Base-by-base conservation (phyloP, 1,140 invertebrate genomes). In the Phymastichus coffea region DNA sequence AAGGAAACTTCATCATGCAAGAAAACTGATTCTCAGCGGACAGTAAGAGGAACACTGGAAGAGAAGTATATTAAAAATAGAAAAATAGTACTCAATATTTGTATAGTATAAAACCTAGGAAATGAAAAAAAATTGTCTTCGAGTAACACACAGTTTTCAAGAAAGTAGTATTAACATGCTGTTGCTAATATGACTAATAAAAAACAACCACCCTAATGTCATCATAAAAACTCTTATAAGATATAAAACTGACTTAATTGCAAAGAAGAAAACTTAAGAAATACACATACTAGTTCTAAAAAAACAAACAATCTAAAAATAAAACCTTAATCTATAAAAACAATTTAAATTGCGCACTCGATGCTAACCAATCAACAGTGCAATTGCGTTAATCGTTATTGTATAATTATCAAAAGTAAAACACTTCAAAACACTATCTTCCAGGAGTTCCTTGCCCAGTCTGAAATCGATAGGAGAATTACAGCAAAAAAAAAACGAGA, bases 1-100 rank as follows among this genome's bases (percentile, higher is more conserved):
- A 63, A 14, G 46, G 25, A 49, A 48, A 49, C 40, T 19, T 6
- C 26, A 53, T 47, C 51, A 44, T 59, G 46, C 49, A 54, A 55
- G 17, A 41, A 59, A 37, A 49, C 41, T 43, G 10, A 46, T 53
- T 38, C 10, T 40, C n/a, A 35, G 15, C 37, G 8, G 20, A 58
- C n/a, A 49, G 30, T 43, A 55, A 63, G 35, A 61, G 28, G 38
- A 61, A 55, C 46, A 56, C 44, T 55, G 52, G 46, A 61, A 61
- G 44, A 54, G 35, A 53, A 53, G 40, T 52, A 60, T 47, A 38
- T 12, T 43, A 44, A 20, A 6, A 12, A 49, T 47, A 40, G 25
- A 38, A 48, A 53, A 60, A 30, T 38, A 15, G 17, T 60, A 43
- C 44, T 37, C 15, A 26, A 46, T 28, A 38, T 52, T 33, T 25